These are phyloP conservation scores for Melanerpes formicivorus DNA, from an alignment of 2,113 vertebrate species.

Conservation along the genomic window DNA sequence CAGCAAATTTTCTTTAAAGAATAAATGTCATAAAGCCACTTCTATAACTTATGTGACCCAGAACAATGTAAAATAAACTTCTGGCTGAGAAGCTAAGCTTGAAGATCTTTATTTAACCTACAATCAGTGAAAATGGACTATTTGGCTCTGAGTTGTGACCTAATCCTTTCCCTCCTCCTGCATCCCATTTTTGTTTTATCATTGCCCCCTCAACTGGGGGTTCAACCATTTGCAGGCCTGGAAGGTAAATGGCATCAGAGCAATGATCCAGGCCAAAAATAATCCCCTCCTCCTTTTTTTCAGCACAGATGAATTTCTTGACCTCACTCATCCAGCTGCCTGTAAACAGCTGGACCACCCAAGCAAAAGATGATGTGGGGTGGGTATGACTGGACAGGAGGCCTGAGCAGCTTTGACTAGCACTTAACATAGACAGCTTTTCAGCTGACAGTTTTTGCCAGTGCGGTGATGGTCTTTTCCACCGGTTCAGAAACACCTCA, in stretches of 20 bases:
- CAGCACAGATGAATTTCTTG: neutral
- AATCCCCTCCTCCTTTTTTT: neutral
- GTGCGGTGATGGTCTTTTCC: neutral
- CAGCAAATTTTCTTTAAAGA: neutral
- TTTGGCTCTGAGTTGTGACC: neutral
- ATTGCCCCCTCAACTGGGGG: neutral
- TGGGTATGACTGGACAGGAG: neutral
- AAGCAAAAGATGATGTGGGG: slow-evolving; percentile 19
- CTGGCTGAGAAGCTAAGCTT: neutral
- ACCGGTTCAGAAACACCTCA: neutral
- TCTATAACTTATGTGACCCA: neutral
- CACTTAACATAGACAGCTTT: neutral
- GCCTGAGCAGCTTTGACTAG: neutral
- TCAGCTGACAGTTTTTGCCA: neutral
- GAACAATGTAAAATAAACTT: neutral
- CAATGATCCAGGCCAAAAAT: neutral
- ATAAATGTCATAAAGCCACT: neutral
- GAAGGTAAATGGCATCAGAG: neutral
- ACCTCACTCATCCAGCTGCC: slow-evolving; percentile 20
- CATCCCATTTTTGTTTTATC: neutral
- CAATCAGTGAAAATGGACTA: neutral
- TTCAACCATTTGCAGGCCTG: neutral
- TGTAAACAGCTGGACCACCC: slow-evolving; percentile 67
- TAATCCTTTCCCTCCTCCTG: neutral
- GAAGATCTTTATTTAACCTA: neutral